Percentiles rank a stretch among this genome's conserved stretches.
phyloP scores from a whole-genome alignment of 2,113 vertebrate genomes.

The Bettongia penicillata region DNA sequence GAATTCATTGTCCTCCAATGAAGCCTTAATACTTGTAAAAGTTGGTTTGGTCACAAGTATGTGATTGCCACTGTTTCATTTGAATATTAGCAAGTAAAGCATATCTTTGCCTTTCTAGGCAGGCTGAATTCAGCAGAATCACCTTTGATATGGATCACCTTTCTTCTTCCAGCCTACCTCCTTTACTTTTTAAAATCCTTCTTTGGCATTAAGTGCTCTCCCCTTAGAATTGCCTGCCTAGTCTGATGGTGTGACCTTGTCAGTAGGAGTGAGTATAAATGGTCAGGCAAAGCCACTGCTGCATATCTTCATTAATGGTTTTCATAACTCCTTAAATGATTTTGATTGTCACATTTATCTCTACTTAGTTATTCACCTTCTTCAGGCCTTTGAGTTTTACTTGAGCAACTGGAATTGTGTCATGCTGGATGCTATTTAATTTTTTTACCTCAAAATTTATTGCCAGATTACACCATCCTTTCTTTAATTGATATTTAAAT shows the following conservation, averaged over 20 bases:
- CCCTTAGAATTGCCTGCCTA: neutral
- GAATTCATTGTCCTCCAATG: conserved; percentile 20
- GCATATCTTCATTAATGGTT: conserved; percentile 15
- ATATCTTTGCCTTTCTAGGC: conserved; percentile 35
- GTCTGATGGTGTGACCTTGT: conserved; percentile 24
- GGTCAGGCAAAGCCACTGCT: neutral
- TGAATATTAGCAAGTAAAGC: conserved; percentile 34
- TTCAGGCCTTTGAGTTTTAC: neutral
- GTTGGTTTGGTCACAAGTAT: neutral
- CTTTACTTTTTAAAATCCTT: neutral
- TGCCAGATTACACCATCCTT: conserved; percentile 17
- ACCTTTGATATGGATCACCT: conserved; percentile 3
- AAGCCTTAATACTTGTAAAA: neutral
- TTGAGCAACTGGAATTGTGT: neutral
- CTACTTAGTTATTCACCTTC: conserved; percentile 21
- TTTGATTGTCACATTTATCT: conserved; percentile 25
- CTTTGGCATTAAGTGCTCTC: conserved; percentile 47
- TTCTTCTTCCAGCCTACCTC: conserved; percentile 45
- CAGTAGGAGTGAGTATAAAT: neutral
- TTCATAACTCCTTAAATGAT: conserved; percentile 24
- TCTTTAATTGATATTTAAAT: neutral
- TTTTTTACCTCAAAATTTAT: conserved; percentile 26
- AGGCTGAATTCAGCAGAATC: conserved; percentile 7
- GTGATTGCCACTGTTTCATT: conserved; percentile 34
- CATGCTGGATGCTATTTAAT: neutral